Percentiles rank a stretch among this genome's conserved stretches.
These are phyloP conservation scores for Ichneumoninae sp. DNA, from an alignment of 2,888 invertebrate species.

Conservation along the genomic window DNA sequence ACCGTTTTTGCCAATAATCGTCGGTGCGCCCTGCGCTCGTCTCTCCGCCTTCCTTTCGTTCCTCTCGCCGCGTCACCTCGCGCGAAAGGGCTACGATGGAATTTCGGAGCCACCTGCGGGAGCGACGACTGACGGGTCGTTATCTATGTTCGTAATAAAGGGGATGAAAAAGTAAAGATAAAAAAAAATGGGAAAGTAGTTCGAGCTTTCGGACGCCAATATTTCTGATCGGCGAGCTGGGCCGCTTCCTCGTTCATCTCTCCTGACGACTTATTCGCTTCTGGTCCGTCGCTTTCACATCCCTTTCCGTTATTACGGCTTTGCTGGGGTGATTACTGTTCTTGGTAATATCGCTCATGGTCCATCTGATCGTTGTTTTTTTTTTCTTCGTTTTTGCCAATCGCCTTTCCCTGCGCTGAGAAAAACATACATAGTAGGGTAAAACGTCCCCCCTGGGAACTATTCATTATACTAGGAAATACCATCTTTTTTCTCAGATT, in stretches of 20 bases:
- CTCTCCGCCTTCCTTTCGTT: background rate
- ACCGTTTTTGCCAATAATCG: conserved; percentile 61
- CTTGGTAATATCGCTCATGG: background rate
- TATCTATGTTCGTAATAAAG: conserved; percentile 3
- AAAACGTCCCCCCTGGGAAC: no score
- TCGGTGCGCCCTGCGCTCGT: conserved; percentile 16
- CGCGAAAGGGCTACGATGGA: background rate
- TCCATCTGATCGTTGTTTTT: background rate
- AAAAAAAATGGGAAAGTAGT: background rate
- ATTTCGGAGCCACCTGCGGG: conserved; percentile 24
- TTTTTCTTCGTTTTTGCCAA: background rate
- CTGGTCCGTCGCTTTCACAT: background rate
- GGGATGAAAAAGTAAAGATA: background rate
- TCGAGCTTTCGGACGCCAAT: conserved; percentile 13
- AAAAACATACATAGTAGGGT: no score
- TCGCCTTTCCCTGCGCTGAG: background rate
- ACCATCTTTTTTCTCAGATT: no score
- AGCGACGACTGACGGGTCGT: background rate
- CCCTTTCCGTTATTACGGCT: background rate
- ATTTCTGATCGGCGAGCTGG: conserved; percentile 24
- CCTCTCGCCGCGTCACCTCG: background rate
- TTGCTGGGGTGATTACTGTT: background rate
- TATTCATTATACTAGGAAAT: no score
- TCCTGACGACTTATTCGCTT: background rate
- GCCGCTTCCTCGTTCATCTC: background rate